A percentile compares a stretch with the other conserved stretches of the same genome.
Evolutionary conservation across 2,888 invertebrate species (phyloP).

Genomic region (Volucella bombylans): DNA sequence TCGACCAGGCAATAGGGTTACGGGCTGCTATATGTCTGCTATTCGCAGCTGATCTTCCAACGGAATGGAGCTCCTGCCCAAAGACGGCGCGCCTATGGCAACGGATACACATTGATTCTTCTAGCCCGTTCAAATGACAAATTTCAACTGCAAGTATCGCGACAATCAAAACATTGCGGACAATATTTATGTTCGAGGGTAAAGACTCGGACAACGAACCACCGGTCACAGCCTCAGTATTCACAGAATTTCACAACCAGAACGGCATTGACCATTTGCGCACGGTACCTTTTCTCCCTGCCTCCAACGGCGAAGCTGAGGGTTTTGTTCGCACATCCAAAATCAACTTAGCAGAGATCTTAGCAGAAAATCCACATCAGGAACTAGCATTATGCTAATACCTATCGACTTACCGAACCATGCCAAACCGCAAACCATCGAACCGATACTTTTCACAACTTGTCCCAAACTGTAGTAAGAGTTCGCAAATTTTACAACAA

Average conservation of each 20-base stretch:
- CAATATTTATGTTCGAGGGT: too few species aligned
- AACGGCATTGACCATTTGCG: too few species aligned
- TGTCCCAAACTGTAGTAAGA: too few species aligned
- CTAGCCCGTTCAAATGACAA: not conserved
- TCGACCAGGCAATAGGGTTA: not conserved
- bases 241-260: too few species aligned
- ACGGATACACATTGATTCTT: not conserved
- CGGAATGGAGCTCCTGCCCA: not conserved
- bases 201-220: not conserved
- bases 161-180: not conserved
- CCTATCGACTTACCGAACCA: not conserved
- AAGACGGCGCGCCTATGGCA: not conserved
- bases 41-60: not conserved
- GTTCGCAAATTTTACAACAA: too few species aligned
- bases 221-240: too few species aligned
- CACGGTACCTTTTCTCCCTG: too few species aligned
- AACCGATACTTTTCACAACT: too few species aligned
- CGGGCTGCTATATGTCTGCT: too few species aligned
- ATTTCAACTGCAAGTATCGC: not conserved
- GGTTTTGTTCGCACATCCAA: too few species aligned
- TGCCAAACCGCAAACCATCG: not conserved
- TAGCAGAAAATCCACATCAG: not conserved
- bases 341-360: too few species aligned
- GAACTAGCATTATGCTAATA: not conserved
- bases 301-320: too few species aligned